Percentiles rank a stretch among this genome's conserved stretches.
These are phyloP conservation scores for Aphelocoma californica DNA, from an alignment of 2,797 vertebrate species.

Conservation along the genomic window DNA sequence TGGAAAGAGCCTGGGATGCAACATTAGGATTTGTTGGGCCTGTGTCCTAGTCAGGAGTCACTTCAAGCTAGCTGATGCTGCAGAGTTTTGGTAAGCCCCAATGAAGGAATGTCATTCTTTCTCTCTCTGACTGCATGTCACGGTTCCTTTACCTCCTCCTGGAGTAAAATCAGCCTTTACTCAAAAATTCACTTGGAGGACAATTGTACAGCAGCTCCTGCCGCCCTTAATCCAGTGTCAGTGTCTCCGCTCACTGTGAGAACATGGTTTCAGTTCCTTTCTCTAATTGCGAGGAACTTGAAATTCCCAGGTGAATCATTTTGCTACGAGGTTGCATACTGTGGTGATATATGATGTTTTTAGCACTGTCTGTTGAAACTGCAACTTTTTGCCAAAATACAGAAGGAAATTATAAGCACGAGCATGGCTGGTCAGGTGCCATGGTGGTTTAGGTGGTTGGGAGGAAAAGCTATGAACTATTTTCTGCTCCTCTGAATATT, in stretches of 20 bases:
- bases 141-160: background rate
- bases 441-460: background rate
- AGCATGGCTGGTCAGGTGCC: background rate
- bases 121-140: background rate
- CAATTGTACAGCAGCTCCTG: background rate
- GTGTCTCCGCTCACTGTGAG: background rate
- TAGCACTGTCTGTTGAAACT: background rate
- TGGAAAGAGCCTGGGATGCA: background rate
- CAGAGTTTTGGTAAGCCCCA: background rate
- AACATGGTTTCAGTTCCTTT: background rate
- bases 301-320: background rate
- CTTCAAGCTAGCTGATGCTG: background rate
- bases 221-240: background rate
- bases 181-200: background rate
- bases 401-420: background rate
- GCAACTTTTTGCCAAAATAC: background rate
- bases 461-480: background rate
- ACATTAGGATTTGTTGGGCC: accelerated
- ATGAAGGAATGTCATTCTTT: background rate
- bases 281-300: background rate
- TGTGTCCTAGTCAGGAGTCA: background rate
- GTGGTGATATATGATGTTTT: background rate
- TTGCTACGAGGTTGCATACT: accelerated
- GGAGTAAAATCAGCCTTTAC: background rate
- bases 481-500: background rate